Evolutionary conservation across 2,888 invertebrate species (phyloP).

Genomic region (Phyllotreta cruciferae): DNA sequence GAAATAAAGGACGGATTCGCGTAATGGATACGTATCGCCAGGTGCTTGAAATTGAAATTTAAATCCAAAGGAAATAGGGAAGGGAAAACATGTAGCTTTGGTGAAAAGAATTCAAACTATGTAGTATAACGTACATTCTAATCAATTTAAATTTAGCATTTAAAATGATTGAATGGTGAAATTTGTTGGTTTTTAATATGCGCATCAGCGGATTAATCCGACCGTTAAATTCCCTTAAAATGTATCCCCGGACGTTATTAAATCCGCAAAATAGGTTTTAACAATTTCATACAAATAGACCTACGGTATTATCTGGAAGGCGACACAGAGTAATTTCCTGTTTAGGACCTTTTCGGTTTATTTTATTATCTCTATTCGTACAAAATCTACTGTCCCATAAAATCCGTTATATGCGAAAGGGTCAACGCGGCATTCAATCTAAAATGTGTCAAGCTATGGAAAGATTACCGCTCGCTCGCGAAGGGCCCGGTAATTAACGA

Average conservation of each 20-base stretch:
- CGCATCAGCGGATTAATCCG: too few relatives aligned
- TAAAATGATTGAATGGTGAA: too few relatives aligned
- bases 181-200: too few relatives aligned
- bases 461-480: neutral
- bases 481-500: neutral
- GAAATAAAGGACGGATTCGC: conserved; percentile 20
- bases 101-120: too few relatives aligned
- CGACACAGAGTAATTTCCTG: conserved; percentile 25
- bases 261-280: conserved; percentile 7
- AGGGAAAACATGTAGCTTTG: neutral
- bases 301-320: conserved; percentile 11
- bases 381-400: conserved; percentile 22
- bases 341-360: conserved; percentile 24
- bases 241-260: conserved; percentile 2
- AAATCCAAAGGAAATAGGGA: conserved; percentile 2
- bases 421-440: conserved; percentile 27
- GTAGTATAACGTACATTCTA: too few relatives aligned
- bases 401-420: conserved; percentile 19
- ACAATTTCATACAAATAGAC: conserved; percentile 16
- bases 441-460: conserved; percentile 3
- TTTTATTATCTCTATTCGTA: conserved; percentile 25
- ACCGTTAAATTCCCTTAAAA: conserved; percentile 9
- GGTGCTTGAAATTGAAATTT: conserved; percentile 16
- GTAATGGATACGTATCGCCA: conserved; percentile 11
- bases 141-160: too few relatives aligned